Evolutionary conservation across 2,888 invertebrate species (phyloP).

Genomic region (Pseudoips prasinana): DNA sequence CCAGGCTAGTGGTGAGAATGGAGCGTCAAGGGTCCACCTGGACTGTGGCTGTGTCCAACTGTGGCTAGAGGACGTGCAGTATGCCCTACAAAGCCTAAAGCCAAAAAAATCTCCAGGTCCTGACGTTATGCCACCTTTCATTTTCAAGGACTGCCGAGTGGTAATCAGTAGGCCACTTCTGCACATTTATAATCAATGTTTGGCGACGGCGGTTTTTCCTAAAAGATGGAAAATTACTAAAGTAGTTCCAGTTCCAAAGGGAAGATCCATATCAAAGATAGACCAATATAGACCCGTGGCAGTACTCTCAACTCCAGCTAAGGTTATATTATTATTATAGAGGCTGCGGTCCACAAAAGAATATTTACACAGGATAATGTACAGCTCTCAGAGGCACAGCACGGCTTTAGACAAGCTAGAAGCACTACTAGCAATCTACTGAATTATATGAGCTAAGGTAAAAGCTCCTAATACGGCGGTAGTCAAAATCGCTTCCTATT

Average conservation of each 20-base stretch:
- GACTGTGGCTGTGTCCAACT: too few relatives aligned
- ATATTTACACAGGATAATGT: not conserved
- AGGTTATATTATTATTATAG: not conserved
- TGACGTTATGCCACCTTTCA: not conserved
- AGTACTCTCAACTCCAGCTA: not conserved
- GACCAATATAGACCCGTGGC: not conserved
- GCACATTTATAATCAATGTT: not conserved
- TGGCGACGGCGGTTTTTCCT: too few relatives aligned
- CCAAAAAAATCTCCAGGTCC: not conserved
- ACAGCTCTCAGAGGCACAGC: not conserved
- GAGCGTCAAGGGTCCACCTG: not conserved
- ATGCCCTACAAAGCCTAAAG: not conserved
- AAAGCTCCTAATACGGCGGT: not conserved
- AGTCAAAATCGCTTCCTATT: too few relatives aligned
- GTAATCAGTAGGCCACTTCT: not conserved
- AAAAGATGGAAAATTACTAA: too few relatives aligned
- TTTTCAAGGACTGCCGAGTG: not conserved
- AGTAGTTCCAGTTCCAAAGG: too few relatives aligned
- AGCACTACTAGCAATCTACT: not conserved
- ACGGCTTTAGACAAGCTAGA: not conserved
- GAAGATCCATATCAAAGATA: not conserved
- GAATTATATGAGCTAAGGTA: not conserved
- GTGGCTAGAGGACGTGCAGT: not conserved
- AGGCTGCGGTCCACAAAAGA: not conserved
- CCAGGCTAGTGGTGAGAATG: not conserved